Evolutionary conservation across 2,113 vertebrate species (phyloP), one percentile per base, ranked within the genome.

Genomic region (Neotoma lepida): DNA sequence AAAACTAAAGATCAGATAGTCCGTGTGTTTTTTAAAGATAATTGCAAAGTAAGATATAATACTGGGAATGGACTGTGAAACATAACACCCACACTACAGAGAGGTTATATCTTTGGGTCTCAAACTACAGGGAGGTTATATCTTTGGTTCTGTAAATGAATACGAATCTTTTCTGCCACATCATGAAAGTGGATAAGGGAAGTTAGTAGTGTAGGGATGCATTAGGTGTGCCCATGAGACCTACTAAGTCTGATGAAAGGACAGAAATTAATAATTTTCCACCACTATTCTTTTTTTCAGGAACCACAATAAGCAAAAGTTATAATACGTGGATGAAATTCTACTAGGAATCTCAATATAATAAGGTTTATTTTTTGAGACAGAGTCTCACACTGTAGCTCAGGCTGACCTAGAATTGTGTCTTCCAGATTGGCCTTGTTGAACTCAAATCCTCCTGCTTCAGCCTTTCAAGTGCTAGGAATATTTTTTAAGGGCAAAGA

Each of bases 31-130:
- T 68, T 49, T 49, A 9, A 81, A 64, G 20, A 89, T 92, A 46
- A 96, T 81, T 70, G 61, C 85, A 76, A 92, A 84, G 54, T 91
- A 87, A 89, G 68, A 94, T 5, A 81, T 17, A 81, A 86, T 35
- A 76, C 28, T 81, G 88, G 78, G 70, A 91, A 76, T 94, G 39
- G 77, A 73, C 49, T 74, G 28, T 5, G 39, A 74, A 80, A 73
- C 41, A 70, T 66, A 78, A 82, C 22, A 77, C n/a, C 77, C 35
- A 95, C 63, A 24, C 28, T 74, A 94, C 61, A 64, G 73, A 86
- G 22, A 46, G 28, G 56, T 66, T 66, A 9, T 76, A 86, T 63
- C 51, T 88, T 90, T 78, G 78, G 9, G 64, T 90, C 68, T 96
- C 49, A 51, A 9, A 20, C 30, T 78, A 46, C 17, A 70, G 78